Conservation (phyloP, 2,888 invertebrate species). For the Chrysina gloriosa region DNA sequence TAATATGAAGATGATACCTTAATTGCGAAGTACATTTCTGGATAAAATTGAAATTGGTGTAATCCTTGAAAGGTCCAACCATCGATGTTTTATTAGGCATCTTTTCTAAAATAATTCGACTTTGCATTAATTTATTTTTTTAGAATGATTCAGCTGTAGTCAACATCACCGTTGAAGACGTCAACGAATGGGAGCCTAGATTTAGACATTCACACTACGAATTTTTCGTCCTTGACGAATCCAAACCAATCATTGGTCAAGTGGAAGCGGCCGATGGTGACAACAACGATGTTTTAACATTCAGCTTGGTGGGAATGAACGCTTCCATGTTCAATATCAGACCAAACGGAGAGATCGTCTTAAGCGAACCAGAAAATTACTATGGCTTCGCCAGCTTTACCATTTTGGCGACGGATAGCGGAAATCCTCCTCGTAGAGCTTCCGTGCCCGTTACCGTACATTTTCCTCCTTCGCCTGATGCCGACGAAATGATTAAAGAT, state of each 20-base stretch:
- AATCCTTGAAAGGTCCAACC: too few species aligned
- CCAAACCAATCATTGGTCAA: constrained; percentile 68
- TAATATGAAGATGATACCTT: too few species aligned
- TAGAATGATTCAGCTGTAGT: constrained; percentile 88
- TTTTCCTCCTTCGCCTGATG: constrained; percentile 66
- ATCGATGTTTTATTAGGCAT: too few species aligned
- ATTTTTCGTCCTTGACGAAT: constrained; percentile 70
- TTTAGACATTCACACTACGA: constrained; percentile 91
- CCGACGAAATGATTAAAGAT: constrained; percentile 50
- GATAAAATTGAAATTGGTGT: too few species aligned
- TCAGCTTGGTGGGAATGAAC: constrained; percentile 70
- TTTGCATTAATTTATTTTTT: constrained; percentile 48
- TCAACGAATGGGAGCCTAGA: constrained; percentile 94
- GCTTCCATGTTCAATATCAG: constrained; percentile 64
- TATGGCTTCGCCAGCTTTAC: constrained; percentile 47
- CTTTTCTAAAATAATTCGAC: too few species aligned
- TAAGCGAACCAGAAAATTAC: constrained; percentile 61
- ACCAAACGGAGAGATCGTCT: constrained; percentile 75
- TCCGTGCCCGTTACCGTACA: constrained; percentile 77
- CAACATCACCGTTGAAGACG: constrained; percentile 83
- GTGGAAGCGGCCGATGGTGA: constrained; percentile 92
- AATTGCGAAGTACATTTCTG: too few species aligned
- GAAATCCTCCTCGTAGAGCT: constrained; percentile 82
- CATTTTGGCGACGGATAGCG: constrained; percentile 87
- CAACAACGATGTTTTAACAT: constrained; percentile 76